Base-by-base conservation (phyloP, 1,140 invertebrate genomes). In the Euwallacea similis region DNA sequence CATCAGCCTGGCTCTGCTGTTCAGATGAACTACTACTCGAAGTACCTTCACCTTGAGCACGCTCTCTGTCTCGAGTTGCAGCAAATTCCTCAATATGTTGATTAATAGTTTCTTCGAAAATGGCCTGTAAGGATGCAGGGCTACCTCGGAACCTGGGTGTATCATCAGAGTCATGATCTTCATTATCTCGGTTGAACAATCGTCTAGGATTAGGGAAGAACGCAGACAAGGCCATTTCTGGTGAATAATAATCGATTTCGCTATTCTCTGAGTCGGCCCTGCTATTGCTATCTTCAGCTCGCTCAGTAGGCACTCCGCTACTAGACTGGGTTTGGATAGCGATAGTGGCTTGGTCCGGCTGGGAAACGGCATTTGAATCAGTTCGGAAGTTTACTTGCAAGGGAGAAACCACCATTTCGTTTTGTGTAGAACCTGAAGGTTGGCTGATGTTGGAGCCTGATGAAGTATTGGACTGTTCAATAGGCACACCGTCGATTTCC, bases 81-180 rank as follows among this genome's bases (percentile, higher is more conserved):
- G 56, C 16, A 8, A 43, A 60, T 41, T 13, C 71, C 56, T 73
- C 73, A 6, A 74, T 66, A 50, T 71, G 74, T 11, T 72, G 71
- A 58, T 66, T 69, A 11, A 75, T 68, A 7, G 74, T 61, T 56
- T 73, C 74, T 53, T 75, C 74, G 33, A 75, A 71, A 56, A 73
- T 73, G 6, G 68, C 71, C 60, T 70, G 64, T n/a, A 75, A 64
- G 10, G 71, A 72, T 13, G 15, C 62, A 21, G 54, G 50, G 50
- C 46, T 61, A 42, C 69, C 33, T 7, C 53, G 53, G 42, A 71
- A 55, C 21, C 59, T 42, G n/a, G 59, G 46, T 13, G 46, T 33
- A 33, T 33, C 21, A 33, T 33, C 21, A 33, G 21, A 33, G 21
- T 33, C 21, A 33, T 33, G 21, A 33, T 33, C 21, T 33, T 33